These are phyloP conservation scores for Barbus barbus DNA, from an alignment of 2,113 vertebrate genomes.

Conservation along the genomic window DNA sequence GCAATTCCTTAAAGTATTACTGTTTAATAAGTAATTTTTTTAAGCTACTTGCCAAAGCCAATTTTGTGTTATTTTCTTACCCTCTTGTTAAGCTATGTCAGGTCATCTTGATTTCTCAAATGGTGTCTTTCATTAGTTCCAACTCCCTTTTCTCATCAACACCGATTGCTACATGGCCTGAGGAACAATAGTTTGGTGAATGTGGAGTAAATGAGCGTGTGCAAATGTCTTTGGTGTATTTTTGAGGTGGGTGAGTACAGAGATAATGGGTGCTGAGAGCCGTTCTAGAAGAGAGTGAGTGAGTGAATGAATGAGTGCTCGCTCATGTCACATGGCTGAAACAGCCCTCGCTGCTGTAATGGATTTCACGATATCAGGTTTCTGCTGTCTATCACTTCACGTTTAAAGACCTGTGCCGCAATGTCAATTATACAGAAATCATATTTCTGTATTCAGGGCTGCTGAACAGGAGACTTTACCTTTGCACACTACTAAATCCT, in stretches of 20 bases:
- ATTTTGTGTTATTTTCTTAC: neutral
- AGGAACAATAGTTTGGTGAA: constrained; percentile 3
- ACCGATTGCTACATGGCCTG: neutral
- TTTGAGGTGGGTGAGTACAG: neutral
- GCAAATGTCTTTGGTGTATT: neutral
- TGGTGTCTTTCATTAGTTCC: neutral
- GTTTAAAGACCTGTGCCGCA: neutral
- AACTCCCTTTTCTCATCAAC: constrained; percentile 15
- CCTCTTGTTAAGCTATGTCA: neutral
- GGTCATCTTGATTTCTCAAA: constrained; percentile 13
- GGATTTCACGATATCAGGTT: neutral
- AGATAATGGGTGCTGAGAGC: constrained; percentile 18
- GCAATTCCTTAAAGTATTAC: neutral
- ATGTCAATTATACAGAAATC: neutral
- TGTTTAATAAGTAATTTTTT: neutral
- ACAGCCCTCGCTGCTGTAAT: neutral
- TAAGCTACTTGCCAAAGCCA: neutral
- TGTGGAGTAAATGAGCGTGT: neutral
- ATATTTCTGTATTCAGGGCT: neutral
- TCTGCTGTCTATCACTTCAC: neutral
- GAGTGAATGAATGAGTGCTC: neutral
- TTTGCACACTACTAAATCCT: neutral
- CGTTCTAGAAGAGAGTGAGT: constrained; percentile 2
- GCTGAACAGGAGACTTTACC: neutral
- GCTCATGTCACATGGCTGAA: constrained; percentile 18